A percentile compares a stretch with the other conserved stretches of the same genome.
These are phyloP conservation scores for Minunthozetes semirufus DNA, from an alignment of 2,888 invertebrate genomes.

Conservation along the genomic window DNA sequence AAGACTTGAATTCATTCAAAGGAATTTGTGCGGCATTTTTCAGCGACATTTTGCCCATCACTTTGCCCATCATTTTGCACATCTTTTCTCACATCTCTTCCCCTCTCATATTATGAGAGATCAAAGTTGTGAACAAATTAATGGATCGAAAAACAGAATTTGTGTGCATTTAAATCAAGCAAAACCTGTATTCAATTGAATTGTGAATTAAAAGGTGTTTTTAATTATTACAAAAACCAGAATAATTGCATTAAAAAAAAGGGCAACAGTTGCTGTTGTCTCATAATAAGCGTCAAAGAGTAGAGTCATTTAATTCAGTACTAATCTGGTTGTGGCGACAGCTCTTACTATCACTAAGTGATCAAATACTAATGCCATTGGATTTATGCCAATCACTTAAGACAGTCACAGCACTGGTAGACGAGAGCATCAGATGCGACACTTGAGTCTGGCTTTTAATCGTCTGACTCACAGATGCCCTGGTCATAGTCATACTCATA, in stretches of 20 bases:
- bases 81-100: not conserved
- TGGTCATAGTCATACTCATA: no score
- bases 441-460: no score
- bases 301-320: not conserved
- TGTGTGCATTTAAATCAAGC: not conserved
- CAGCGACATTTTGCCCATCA: not conserved
- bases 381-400: conserved; percentile 23
- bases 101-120: not conserved
- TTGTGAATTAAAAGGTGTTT: conserved; percentile 12
- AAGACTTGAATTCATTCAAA: not conserved
- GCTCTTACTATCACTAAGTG: conserved; percentile 2
- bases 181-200: not conserved
- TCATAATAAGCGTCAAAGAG: not conserved
- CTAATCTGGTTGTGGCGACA: conserved; percentile 9
- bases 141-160: not conserved
- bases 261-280: not conserved
- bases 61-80: no score
- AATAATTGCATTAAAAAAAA: not conserved
- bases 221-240: not conserved
- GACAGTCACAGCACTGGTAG: not conserved
- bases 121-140: conserved; percentile 5
- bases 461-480: no score
- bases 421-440: no score
- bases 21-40: not conserved
- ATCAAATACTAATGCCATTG: conserved; percentile 4